phyloP scores from a whole-genome alignment of 2,888 invertebrate species.

The Sinopyrophorus schimmeli region DNA sequence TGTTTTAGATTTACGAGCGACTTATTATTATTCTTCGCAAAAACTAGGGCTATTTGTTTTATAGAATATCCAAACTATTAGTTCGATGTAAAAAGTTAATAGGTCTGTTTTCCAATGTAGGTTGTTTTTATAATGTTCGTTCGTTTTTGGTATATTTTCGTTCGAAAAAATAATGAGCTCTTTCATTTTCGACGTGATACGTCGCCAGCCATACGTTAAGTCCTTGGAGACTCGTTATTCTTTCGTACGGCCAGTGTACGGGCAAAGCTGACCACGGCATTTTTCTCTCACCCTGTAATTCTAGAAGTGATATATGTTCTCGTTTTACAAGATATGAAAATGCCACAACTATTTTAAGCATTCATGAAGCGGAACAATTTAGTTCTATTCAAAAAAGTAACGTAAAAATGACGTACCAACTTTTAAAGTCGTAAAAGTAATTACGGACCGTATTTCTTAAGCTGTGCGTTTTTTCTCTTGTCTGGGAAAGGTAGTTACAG shows the following conservation, averaged over 20 bases:
- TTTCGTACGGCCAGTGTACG: slow-evolving; percentile 7
- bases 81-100: too few species aligned
- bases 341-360: slow-evolving; percentile 27
- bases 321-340: slow-evolving; percentile 26
- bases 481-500: slow-evolving; percentile 12
- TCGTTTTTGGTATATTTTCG: slow-evolving; percentile 9
- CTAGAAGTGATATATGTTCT: slow-evolving; percentile 23
- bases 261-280: slow-evolving; percentile 22
- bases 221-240: slow-evolving; percentile 18
- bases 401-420: slow-evolving; percentile 4
- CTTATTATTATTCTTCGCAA: too few species aligned
- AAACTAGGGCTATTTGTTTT: too few species aligned
- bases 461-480: slow-evolving; percentile 10
- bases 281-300: slow-evolving; percentile 21
- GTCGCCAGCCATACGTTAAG: slow-evolving; percentile 13
- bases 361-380: slow-evolving; percentile 30
- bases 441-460: slow-evolving; percentile 33
- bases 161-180: slow-evolving; percentile 18
- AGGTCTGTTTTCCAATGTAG: too few species aligned
- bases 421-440: slow-evolving; percentile 36
- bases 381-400: slow-evolving; percentile 26
- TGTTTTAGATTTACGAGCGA: too few species aligned
- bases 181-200: slow-evolving; percentile 15
- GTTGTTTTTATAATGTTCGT: too few species aligned
- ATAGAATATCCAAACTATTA: too few species aligned